Evolutionary conservation across 2,113 vertebrate genomes (phyloP).

Genomic region (Cettia cetti): DNA sequence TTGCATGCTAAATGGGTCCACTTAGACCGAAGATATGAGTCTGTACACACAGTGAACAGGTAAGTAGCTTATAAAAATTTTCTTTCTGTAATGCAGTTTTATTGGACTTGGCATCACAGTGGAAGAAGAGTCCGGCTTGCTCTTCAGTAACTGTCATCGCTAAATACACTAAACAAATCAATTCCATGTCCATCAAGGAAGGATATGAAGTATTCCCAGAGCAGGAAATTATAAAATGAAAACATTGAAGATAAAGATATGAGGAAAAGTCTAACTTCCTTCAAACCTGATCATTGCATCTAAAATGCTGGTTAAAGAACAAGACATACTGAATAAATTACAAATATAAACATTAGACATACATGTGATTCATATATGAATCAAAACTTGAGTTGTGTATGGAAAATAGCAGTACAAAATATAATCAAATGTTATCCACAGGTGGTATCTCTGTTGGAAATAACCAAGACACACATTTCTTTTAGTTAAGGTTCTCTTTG

Average conservation of each 20-base stretch:
- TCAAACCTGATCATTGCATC: not conserved
- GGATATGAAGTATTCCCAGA: not conserved
- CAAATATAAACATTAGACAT: not conserved
- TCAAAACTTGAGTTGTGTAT: not conserved
- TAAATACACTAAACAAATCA: not conserved
- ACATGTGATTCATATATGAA: not conserved
- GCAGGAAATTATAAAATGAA: not conserved
- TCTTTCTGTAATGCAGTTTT: not conserved
- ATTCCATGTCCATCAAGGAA: not conserved
- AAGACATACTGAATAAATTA: not conserved
- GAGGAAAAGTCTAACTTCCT: not conserved
- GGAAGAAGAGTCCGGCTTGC: not conserved
- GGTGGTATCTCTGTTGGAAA: not conserved
- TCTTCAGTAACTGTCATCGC: not conserved
- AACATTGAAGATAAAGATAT: not conserved
- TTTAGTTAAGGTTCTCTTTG: not conserved
- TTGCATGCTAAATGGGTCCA: not conserved
- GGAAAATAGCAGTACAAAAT: not conserved
- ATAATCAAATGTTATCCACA: not conserved
- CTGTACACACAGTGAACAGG: not conserved
- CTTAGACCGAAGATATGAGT: not conserved
- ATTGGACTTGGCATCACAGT: not conserved
- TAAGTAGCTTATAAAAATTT: not conserved
- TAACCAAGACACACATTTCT: not conserved
- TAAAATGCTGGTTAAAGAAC: not conserved